phyloP scores from a whole-genome alignment of 2,113 vertebrate species.

The Marmota flaviventris region DNA sequence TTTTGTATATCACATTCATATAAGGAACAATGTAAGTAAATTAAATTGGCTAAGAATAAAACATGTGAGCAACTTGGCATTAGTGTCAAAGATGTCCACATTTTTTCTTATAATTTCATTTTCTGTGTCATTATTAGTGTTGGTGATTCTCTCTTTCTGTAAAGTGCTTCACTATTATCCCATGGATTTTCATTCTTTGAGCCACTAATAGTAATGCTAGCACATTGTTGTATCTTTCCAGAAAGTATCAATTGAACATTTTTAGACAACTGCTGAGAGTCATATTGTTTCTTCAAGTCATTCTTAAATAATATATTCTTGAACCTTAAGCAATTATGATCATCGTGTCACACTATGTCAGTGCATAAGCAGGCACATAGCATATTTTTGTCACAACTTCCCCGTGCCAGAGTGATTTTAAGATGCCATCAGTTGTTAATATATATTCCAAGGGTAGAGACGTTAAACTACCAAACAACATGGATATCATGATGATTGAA shows the following conservation, averaged over 20 bases:
- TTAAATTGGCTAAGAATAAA: background rate
- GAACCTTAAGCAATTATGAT: background rate
- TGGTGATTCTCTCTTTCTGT: background rate
- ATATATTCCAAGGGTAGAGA: background rate
- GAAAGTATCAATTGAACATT: background rate
- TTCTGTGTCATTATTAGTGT: background rate
- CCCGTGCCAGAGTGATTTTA: background rate
- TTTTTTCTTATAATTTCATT: background rate
- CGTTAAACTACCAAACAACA: background rate
- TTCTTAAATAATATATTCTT: background rate
- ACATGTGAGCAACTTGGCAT: background rate
- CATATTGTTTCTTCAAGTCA: background rate
- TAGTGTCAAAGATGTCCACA: background rate
- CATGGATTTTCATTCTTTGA: background rate
- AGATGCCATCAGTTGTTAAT: background rate
- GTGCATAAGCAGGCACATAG: background rate
- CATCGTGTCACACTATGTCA: background rate
- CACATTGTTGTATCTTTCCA: background rate
- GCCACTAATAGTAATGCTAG: background rate
- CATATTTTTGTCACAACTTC: background rate
- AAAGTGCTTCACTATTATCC: background rate
- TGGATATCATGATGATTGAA: background rate
- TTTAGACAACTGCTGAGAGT: background rate
- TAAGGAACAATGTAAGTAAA: background rate
- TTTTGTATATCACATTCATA: background rate